Conservation (phyloP, 2,797 vertebrate species). For the Cichlasoma orientale region DNA sequence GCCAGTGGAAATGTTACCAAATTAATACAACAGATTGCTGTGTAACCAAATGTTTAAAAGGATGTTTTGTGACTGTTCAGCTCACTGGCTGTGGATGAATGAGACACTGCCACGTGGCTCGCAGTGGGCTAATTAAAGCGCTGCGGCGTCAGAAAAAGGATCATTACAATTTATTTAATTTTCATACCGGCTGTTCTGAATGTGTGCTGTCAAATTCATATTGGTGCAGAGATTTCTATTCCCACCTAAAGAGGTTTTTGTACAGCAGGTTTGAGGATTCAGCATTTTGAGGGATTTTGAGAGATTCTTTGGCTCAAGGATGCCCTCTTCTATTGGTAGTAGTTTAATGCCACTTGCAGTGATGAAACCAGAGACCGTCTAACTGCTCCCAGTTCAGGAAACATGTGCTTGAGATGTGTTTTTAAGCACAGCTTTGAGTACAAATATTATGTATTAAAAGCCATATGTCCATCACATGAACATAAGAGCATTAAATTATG, state of each 20-base stretch:
- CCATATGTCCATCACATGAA: neutral
- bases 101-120: slow-evolving; percentile 49
- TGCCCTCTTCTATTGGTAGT: neutral
- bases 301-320: neutral
- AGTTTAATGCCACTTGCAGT: neutral
- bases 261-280: neutral
- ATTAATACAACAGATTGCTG: neutral
- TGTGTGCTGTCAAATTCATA: neutral
- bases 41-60: neutral
- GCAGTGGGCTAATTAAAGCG: slow-evolving; percentile 36
- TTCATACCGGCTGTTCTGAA: neutral
- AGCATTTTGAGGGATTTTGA: neutral
- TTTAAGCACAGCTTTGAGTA: neutral
- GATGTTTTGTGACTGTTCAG: neutral
- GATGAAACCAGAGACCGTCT: neutral
- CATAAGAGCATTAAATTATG: neutral
- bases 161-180: slow-evolving; percentile 5
- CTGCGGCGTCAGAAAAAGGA: slow-evolving; percentile 24
- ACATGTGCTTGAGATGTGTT: neutral
- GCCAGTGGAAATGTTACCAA: neutral
- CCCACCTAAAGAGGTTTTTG: neutral
- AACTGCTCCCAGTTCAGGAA: neutral
- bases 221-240: neutral
- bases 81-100: neutral
- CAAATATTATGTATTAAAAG: neutral